Evolutionary conservation across 2,888 invertebrate genomes (phyloP).

Genomic region (Mycalesis mineus): DNA sequence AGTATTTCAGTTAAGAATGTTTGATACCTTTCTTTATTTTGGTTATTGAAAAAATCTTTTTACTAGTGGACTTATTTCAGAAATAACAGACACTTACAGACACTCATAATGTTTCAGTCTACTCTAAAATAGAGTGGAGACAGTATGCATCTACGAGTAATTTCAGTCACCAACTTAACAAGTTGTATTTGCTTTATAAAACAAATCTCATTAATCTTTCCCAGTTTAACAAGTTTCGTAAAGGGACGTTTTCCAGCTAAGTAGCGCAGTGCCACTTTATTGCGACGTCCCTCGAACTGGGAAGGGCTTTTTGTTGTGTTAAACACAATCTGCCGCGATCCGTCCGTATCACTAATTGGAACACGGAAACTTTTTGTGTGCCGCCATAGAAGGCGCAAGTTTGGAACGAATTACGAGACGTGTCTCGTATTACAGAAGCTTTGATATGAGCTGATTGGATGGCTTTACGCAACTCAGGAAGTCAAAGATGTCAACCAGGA

Average conservation of each 20-base stretch:
- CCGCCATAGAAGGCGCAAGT: slow-evolving; percentile 50
- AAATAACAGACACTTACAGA: too few species aligned
- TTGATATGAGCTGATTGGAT: slow-evolving; percentile 40
- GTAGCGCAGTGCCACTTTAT: slow-evolving; percentile 23
- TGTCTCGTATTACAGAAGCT: slow-evolving; percentile 67
- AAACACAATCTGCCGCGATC: slow-evolving; percentile 37
- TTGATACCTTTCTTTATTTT: too few species aligned
- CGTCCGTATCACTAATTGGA: slow-evolving; percentile 41
- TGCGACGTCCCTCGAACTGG: slow-evolving; percentile 25
- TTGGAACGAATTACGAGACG: slow-evolving; percentile 67
- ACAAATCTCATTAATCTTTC: slow-evolving; percentile 50
- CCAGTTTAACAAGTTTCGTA: slow-evolving; percentile 43
- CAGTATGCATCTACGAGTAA: background rate
- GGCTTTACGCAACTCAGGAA: slow-evolving; percentile 34
- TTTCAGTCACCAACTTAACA: slow-evolving; percentile 23
- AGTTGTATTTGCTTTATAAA: slow-evolving; percentile 45
- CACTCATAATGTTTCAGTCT: too few species aligned
- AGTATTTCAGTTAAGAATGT: too few species aligned
- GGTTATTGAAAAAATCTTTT: too few species aligned
- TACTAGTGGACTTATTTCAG: too few species aligned
- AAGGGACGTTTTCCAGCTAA: slow-evolving; percentile 38
- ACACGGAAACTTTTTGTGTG: slow-evolving; percentile 53
- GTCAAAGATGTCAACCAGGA: too few species aligned
- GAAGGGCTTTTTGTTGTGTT: slow-evolving; percentile 32
- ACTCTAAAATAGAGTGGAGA: too few species aligned